Evolutionary conservation across 1,140 invertebrate species (phyloP).

Genomic region (Drosophila quadrilineata): DNA sequence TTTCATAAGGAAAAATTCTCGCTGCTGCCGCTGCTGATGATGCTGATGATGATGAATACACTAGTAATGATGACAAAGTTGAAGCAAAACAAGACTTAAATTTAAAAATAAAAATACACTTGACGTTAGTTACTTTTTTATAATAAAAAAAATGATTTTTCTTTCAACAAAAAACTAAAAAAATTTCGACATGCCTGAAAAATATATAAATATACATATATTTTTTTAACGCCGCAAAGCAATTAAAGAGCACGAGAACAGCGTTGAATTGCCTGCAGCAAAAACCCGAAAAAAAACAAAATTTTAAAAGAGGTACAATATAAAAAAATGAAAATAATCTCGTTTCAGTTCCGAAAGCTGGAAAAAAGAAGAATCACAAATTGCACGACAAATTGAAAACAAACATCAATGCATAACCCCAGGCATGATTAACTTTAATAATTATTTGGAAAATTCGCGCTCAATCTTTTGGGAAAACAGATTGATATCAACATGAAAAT

Average conservation of each 20-base stretch:
- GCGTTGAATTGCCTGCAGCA: not conserved
- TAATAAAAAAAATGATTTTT: too few relatives aligned
- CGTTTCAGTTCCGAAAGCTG: conserved; percentile 33
- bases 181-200: too few relatives aligned
- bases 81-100: too few relatives aligned
- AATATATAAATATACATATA: not conserved
- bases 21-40: not conserved
- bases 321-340: conserved; percentile 16
- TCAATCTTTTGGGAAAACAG: conserved; percentile 1
- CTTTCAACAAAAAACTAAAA: too few relatives aligned
- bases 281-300: too few relatives aligned
- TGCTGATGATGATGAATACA: not conserved
- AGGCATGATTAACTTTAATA: conserved; percentile 16
- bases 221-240: conserved; percentile 39
- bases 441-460: too few relatives aligned
- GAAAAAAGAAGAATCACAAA: too few relatives aligned
- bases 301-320: not conserved
- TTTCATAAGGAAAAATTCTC: conserved; percentile 29
- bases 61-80: not conserved
- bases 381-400: conserved; percentile 64
- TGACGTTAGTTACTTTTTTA: too few relatives aligned
- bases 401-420: conserved; percentile 43
- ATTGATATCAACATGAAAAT: conserved; percentile 13
- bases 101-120: too few relatives aligned
- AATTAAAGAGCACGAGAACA: conserved; percentile 61